Base-by-base conservation (phyloP, 1,140 invertebrate species). In the Charaxes varanes region DNA sequence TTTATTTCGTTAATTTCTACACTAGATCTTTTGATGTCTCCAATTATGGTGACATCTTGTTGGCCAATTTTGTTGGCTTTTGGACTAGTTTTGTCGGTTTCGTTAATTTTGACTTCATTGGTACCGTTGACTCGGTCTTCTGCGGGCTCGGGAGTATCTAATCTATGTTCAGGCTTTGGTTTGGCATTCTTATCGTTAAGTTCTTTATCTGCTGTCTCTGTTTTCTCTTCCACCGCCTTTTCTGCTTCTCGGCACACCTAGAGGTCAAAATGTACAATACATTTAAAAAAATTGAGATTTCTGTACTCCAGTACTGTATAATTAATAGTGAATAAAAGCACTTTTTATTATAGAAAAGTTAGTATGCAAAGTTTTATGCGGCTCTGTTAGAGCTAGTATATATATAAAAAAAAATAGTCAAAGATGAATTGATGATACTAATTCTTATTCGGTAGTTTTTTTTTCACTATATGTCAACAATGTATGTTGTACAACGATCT, bases 241-340 rank as follows among this genome's bases (percentile, higher is more conserved):
- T 83, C 80, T 7, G 81, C 81, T 40, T 85, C 81, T 35, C 71
- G 51, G 48, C 82, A 85, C 36, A 85, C 78, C 70, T 84, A 55
- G 8, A 41, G 23, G 17, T 6, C 3, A 33, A 2, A 28, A 31
- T 14, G 10, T 3, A 40, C 6, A 1, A 27, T 26, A 27, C n/a
- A 10, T 17, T 37, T 16, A 6, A 5, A 11, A 16, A 37, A n/a
- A n/a, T n/a, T n/a, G n/a, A n/a, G n/a, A n/a, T n/a, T n/a, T n/a
- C n/a, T n/a, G n/a, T n/a, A n/a, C n/a, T n/a, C n/a, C n/a, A n/a
- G n/a, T n/a, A n/a, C n/a, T n/a, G n/a, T 11, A 32, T 41, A 2
- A 12, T 23, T 7, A 26, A 35, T 22, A 35, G 13, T 34, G 15
- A n/a, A n/a, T n/a, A n/a, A n/a, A n/a, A n/a, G n/a, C n/a, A n/a